These are phyloP conservation scores for Ruditapes philippinarum DNA, from an alignment of 1,140 invertebrate genomes.

Conservation along the genomic window DNA sequence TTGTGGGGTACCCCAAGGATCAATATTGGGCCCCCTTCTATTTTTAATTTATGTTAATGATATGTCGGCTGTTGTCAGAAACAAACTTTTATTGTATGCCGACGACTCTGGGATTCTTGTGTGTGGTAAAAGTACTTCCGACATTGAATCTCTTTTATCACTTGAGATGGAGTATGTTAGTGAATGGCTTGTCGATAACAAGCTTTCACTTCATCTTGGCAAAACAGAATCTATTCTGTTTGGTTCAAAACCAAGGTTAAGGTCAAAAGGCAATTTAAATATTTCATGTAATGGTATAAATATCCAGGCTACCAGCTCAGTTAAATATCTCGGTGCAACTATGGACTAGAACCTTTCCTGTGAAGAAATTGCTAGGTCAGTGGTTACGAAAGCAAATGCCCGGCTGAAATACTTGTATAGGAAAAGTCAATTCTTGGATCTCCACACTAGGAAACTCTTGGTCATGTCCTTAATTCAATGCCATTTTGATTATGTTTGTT, in stretches of 20 bases:
- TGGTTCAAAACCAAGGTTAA: conserved; percentile 12
- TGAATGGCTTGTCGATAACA: conserved; percentile 26
- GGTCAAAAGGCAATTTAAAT: neutral
- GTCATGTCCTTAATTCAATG: conserved; percentile 6
- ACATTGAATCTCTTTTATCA: conserved; percentile 12
- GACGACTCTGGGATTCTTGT: conserved; percentile 47
- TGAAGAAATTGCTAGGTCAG: conserved; percentile 25
- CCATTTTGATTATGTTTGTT: conserved; percentile 32
- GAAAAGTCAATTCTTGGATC: conserved; percentile 4
- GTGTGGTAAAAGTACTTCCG: neutral
- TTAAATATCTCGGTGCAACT: conserved; percentile 37
- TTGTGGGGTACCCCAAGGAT: conserved; percentile 39
- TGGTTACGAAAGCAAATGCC: conserved; percentile 25
- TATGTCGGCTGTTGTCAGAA: conserved; percentile 16
- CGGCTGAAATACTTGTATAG: conserved; percentile 22
- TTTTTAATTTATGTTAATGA: conserved; percentile 44
- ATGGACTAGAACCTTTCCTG: conserved; percentile 12
- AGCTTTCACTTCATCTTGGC: conserved; percentile 24
- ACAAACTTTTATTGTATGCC: conserved; percentile 47
- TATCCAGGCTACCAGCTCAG: conserved; percentile 27
- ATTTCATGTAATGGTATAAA: neutral
- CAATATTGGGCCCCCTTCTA: conserved; percentile 9
- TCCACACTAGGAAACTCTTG: conserved; percentile 1
- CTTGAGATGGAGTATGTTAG: conserved; percentile 38
- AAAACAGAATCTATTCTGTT: conserved; percentile 51